A percentile compares a stretch with the other conserved stretches of the same genome.
Evolutionary conservation across 2,113 vertebrate species (phyloP).

Genomic region (Periophthalmus modestus): DNA sequence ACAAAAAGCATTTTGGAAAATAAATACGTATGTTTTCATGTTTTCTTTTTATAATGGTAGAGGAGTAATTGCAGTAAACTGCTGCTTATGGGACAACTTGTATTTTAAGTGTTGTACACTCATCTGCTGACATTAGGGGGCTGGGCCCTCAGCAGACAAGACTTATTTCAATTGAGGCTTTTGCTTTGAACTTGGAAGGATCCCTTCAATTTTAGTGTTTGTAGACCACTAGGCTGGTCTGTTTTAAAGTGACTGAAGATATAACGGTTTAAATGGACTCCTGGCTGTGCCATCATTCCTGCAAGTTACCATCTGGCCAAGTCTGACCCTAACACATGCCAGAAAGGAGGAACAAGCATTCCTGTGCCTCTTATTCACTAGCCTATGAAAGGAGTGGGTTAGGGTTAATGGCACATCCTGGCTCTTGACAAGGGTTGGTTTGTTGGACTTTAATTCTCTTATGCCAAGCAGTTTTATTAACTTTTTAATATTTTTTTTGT

Average conservation of each 20-base stretch:
- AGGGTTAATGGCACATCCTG: conserved; percentile 68
- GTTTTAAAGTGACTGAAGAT: conserved; percentile 36
- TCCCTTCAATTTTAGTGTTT: conserved; percentile 29
- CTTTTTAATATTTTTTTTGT: conserved; percentile 62
- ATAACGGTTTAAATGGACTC: conserved; percentile 50
- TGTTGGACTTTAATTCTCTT: conserved; percentile 45
- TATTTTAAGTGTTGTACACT: conserved; percentile 48
- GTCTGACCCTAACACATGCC: conserved; percentile 61
- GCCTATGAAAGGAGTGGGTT: conserved; percentile 73
- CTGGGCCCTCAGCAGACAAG: conserved; percentile 73
- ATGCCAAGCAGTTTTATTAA: conserved; percentile 72
- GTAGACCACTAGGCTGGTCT: conserved; percentile 53
- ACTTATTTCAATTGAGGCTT: conserved; percentile 37
- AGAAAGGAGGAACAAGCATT: conserved; percentile 67
- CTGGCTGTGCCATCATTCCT: conserved; percentile 69
- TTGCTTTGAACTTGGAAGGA: conserved; percentile 45
- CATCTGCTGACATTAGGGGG: conserved; percentile 67
- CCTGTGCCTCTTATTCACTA: conserved; percentile 67
- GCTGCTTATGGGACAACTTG: conserved; percentile 53
- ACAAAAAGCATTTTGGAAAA: conserved; percentile 38
- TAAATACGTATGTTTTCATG: conserved; percentile 46
- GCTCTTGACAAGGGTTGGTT: conserved; percentile 48
- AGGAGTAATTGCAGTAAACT: conserved; percentile 33
- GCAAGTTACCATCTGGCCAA: conserved; percentile 43
- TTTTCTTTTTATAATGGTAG: conserved; percentile 50